Evolutionary conservation across 2,888 invertebrate species (phyloP).

Genomic region (Ferdinandea cuprea): DNA sequence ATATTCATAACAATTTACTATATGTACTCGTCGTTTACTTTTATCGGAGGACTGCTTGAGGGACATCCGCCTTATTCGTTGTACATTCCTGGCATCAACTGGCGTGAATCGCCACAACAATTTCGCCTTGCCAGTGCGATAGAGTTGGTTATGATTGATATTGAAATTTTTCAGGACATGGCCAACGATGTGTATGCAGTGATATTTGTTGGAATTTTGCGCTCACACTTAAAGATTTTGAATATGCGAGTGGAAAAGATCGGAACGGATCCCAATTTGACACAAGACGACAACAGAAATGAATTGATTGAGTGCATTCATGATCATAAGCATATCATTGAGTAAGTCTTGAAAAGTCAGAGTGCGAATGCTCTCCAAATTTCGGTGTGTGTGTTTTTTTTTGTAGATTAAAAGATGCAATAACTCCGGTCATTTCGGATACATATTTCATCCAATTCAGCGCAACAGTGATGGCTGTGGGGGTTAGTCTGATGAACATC

Average conservation of each 20-base stretch:
- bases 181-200: constrained; percentile 77
- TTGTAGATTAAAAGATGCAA: constrained; percentile 62
- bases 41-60: constrained; percentile 69
- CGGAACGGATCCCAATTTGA: constrained; percentile 70
- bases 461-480: constrained; percentile 76
- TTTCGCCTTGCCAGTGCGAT: constrained; percentile 75
- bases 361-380: background rate
- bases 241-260: constrained; percentile 75
- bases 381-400: background rate
- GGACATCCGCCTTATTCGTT: constrained; percentile 77
- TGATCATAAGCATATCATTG: constrained; percentile 77
- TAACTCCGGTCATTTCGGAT: constrained; percentile 77
- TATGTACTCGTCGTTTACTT: constrained; percentile 75
- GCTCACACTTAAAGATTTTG: constrained; percentile 77
- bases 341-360: constrained; percentile 76
- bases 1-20: constrained; percentile 75
- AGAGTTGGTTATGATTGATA: constrained; percentile 76
- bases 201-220: constrained; percentile 76
- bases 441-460: constrained; percentile 79
- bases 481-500: constrained; percentile 77
- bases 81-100: constrained; percentile 78
- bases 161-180: constrained; percentile 77
- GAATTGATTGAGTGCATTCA: constrained; percentile 76
- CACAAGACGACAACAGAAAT: constrained; percentile 73
- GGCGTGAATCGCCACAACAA: constrained; percentile 74